phyloP scores from a whole-genome alignment of 2,888 invertebrate species.

The Plagiodera versicolora region DNA sequence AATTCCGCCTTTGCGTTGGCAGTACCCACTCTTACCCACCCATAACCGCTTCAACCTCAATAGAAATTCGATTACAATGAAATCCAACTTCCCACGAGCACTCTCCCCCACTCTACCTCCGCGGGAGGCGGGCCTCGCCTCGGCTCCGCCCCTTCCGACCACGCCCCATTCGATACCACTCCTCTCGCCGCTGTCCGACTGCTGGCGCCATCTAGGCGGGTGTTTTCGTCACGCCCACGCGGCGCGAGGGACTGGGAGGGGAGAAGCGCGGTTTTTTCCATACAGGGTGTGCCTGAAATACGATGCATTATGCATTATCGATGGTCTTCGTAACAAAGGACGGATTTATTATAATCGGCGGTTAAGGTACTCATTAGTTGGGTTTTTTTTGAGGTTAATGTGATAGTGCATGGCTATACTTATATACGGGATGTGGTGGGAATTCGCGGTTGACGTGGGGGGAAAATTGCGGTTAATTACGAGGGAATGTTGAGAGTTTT shows the following conservation, averaged over 20 bases:
- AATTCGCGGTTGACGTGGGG: too few species aligned
- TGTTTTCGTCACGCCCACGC: neutral
- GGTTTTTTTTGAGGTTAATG: neutral
- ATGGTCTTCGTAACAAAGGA: neutral
- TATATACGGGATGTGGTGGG: neutral
- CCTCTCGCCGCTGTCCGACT: neutral
- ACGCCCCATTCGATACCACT: neutral
- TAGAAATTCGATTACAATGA: too few species aligned
- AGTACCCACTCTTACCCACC: too few species aligned
- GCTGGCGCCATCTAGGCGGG: neutral
- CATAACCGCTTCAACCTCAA: too few species aligned
- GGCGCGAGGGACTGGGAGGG: neutral
- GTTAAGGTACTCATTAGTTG: neutral
- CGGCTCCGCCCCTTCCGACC: neutral
- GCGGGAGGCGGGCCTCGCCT: neutral
- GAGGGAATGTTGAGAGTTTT: too few species aligned
- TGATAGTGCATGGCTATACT: neutral
- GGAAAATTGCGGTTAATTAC: too few species aligned
- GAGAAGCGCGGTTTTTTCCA: neutral
- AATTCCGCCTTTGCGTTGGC: too few species aligned
- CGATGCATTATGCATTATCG: slow-evolving; percentile 1
- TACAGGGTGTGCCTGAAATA: neutral
- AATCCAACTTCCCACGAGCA: too few species aligned
- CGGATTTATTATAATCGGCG: neutral
- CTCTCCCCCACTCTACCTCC: neutral